Evolutionary conservation across 2,888 invertebrate genomes (phyloP).

Genomic region (Scrobipalpa costella): DNA sequence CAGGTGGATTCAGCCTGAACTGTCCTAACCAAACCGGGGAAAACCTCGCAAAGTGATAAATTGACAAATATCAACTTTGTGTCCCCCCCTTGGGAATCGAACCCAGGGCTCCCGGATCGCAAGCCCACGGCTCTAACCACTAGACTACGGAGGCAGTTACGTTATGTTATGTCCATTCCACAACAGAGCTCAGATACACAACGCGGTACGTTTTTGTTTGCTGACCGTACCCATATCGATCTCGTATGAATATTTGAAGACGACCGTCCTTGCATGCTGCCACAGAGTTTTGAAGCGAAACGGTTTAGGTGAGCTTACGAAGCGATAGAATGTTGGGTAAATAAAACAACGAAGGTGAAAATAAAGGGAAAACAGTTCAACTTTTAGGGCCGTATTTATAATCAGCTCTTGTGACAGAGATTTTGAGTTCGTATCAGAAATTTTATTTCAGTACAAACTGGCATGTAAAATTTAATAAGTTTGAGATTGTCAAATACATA

Average conservation of each 20-base stretch:
- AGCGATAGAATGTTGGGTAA: not conserved
- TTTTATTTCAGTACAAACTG: too few relatives aligned
- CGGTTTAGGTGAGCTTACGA: not conserved
- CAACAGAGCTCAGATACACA: not conserved
- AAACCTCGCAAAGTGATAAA: too few relatives aligned
- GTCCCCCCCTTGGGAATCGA: too few relatives aligned
- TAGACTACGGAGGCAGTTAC: not conserved
- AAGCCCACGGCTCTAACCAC: too few relatives aligned
- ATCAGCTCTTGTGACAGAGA: too few relatives aligned
- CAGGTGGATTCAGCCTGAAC: too few relatives aligned
- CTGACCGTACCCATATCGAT: constrained; percentile 65
- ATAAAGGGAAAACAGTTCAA: not conserved
- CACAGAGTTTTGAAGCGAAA: constrained; percentile 42
- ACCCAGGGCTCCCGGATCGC: too few relatives aligned
- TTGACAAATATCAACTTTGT: too few relatives aligned
- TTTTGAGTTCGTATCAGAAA: too few relatives aligned
- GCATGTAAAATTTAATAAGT: too few relatives aligned
- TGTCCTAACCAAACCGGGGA: too few relatives aligned
- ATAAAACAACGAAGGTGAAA: not conserved
- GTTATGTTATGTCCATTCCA: not conserved
- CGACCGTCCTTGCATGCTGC: constrained; percentile 64
- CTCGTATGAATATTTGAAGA: constrained; percentile 76
- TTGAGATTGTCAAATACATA: too few relatives aligned
- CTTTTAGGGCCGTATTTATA: not conserved
- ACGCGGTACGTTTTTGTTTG: not conserved